Conservation (phyloP, 2,797 vertebrate species). For the Galago senegalensis region DNA sequence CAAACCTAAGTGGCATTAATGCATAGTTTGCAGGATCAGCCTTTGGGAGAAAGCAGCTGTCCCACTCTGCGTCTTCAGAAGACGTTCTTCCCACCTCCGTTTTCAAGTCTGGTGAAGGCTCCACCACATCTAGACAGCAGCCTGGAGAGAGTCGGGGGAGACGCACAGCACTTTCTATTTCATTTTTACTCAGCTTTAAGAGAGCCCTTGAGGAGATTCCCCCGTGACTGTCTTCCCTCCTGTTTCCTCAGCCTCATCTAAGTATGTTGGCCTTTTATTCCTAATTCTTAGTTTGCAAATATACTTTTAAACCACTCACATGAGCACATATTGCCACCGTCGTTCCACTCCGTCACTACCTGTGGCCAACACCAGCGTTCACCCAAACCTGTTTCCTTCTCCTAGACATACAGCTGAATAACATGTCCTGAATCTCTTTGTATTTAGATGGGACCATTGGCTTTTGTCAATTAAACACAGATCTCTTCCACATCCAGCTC, state of each 20-base stretch:
- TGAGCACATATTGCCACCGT: background rate
- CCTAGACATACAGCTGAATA: too few species aligned
- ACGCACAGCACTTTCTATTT: background rate
- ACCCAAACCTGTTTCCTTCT: background rate
- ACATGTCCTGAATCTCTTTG: background rate
- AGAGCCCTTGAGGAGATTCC: background rate
- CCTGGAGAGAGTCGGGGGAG: background rate
- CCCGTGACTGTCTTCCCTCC: background rate
- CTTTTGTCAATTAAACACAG: background rate
- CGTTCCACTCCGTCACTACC: background rate
- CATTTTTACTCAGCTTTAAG: background rate
- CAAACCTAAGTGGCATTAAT: slow-evolving; percentile 46
- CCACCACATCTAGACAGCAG: background rate
- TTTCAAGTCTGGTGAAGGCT: background rate
- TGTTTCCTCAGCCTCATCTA: background rate
- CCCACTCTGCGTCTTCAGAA: background rate
- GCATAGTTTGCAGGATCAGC: slow-evolving; percentile 37
- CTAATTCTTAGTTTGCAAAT: background rate
- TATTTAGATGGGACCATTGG: too few species aligned
- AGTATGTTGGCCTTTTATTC: background rate
- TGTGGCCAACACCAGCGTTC: background rate
- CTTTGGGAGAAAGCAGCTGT: background rate
- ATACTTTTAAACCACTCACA: background rate
- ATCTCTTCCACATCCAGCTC: background rate
- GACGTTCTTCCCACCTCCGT: background rate